Conservation (phyloP, 2,113 vertebrate genomes). For the Saguinus imperator region DNA sequence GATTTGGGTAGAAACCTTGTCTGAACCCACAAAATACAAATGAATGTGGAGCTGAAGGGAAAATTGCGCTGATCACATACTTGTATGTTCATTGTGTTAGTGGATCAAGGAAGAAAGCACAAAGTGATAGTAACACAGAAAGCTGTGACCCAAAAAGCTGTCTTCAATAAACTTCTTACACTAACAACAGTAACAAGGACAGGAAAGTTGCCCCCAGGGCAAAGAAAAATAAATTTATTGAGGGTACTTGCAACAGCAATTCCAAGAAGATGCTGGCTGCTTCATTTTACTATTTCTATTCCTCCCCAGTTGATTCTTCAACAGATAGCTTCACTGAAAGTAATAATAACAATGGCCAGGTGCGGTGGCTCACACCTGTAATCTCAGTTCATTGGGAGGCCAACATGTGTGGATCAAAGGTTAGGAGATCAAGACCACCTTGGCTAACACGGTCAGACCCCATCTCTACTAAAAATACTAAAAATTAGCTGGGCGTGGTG, state of each 20-base stretch:
- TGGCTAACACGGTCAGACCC: no score
- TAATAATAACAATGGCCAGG: not conserved
- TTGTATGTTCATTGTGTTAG: not conserved
- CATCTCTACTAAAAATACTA: no score
- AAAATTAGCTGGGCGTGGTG: no score
- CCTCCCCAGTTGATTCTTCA: not conserved
- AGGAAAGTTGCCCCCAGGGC: not conserved
- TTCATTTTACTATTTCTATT: not conserved
- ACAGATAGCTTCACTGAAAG: not conserved
- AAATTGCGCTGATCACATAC: not conserved
- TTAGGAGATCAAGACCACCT: no score
- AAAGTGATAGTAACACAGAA: not conserved
- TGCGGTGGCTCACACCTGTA: no score
- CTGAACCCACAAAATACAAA: not conserved
- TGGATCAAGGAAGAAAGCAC: not conserved
- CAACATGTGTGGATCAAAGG: no score
- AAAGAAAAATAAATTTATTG: not conserved
- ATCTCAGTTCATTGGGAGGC: no score
- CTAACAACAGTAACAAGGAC: not conserved
- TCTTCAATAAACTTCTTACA: not conserved
- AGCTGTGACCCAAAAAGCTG: not conserved
- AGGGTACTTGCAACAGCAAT: not conserved
- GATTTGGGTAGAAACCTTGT: not conserved
- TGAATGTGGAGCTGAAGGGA: not conserved
- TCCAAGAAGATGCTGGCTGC: not conserved